Evolutionary conservation across 2,113 vertebrate genomes (phyloP).

Genomic region (Crocuta crocuta): DNA sequence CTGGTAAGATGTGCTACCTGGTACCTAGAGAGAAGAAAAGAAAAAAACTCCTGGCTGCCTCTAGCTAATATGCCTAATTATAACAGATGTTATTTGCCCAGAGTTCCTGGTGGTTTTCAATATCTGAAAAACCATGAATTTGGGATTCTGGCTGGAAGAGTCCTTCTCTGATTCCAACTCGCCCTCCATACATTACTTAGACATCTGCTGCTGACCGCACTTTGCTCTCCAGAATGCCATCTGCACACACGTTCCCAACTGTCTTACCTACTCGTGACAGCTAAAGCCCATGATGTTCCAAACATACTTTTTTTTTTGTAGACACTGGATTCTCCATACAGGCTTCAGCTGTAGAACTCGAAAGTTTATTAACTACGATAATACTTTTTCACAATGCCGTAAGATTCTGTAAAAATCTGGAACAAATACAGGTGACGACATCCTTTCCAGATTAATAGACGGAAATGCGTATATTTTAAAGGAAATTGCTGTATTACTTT

Average conservation of each 20-base stretch:
- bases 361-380: background rate
- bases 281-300: conserved; percentile 10
- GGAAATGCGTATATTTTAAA: background rate
- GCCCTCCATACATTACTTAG: fast-evolving
- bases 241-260: background rate
- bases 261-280: background rate
- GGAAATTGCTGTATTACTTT: background rate
- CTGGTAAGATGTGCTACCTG: background rate
- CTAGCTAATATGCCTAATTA: background rate
- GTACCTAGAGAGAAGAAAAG: background rate
- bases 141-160: background rate
- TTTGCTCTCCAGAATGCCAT: no score
- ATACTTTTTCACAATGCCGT: background rate
- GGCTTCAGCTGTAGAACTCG: background rate
- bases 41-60: background rate
- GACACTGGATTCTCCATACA: background rate
- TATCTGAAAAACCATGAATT: background rate
- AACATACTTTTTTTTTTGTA: background rate
- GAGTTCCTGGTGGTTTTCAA: background rate
- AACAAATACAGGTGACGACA: background rate
- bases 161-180: background rate
- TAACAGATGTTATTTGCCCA: background rate
- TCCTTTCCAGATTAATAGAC: background rate
- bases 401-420: background rate
- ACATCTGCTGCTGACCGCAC: background rate